Conservation (phyloP, 2,113 vertebrate species). For the Marcusenius ussheri region DNA sequence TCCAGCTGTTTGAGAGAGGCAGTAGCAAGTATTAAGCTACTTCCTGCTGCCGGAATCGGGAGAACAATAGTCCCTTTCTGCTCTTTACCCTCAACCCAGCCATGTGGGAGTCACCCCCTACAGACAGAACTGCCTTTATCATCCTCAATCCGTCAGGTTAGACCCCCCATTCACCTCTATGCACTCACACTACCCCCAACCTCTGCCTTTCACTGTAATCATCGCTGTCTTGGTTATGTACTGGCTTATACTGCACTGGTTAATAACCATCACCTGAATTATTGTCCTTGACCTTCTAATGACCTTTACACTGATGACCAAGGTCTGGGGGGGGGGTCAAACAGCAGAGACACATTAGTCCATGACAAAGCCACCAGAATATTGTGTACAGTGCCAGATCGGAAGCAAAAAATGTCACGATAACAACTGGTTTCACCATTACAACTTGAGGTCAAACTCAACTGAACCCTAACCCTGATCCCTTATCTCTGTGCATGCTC, state of each 20-base stretch:
- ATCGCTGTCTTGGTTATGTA: neutral
- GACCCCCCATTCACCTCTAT: neutral
- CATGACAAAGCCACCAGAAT: neutral
- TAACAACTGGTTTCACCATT: neutral
- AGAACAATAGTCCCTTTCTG: constrained; percentile 59
- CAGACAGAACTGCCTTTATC: constrained; percentile 9
- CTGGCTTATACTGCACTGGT: neutral
- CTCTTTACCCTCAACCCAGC: constrained; percentile 35
- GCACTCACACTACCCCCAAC: neutral
- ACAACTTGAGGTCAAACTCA: neutral
- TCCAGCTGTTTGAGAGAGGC: constrained; percentile 41
- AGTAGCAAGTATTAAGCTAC: constrained; percentile 38
- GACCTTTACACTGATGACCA: neutral
- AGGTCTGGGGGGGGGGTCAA: neutral
- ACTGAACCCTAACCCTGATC: neutral
- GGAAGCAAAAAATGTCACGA: neutral
- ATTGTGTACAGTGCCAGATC: no score
- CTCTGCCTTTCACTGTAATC: neutral
- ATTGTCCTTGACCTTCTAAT: neutral
- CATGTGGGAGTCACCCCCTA: neutral
- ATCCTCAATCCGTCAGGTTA: neutral
- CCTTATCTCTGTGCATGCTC: neutral
- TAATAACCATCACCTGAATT: neutral
- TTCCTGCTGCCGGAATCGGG: constrained; percentile 54
- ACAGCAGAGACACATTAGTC: neutral